Percentiles rank a stretch among this genome's conserved stretches.
Evolutionary conservation across 2,113 vertebrate genomes (phyloP).

Genomic region (Tinamus guttatus): DNA sequence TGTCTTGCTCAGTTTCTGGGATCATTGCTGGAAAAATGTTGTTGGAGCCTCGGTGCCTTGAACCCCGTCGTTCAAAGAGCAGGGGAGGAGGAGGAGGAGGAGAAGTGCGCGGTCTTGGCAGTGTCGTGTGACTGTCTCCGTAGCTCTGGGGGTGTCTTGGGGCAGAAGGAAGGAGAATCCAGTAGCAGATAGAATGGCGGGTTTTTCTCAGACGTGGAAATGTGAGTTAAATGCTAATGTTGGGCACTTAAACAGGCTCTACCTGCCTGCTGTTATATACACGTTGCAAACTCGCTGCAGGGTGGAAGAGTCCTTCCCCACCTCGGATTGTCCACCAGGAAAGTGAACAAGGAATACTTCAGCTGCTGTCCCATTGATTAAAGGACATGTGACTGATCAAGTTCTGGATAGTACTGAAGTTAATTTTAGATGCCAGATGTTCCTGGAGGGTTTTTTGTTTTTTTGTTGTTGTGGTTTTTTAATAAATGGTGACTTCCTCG

Average conservation of each 20-base stretch:
- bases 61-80: not conserved
- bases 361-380: not conserved
- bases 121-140: no score
- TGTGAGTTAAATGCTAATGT: not conserved
- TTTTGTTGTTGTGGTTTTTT: no score
- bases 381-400: not conserved
- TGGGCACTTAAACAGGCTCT: not conserved
- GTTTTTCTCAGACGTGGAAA: not conserved
- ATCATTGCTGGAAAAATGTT: not conserved
- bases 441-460: not conserved
- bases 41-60: not conserved
- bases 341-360: not conserved
- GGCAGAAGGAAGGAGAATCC: not conserved
- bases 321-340: not conserved
- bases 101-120: no score
- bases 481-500: not conserved
- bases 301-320: not conserved
- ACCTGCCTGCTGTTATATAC: not conserved
- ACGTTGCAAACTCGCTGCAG: not conserved
- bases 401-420: not conserved
- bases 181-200: not conserved
- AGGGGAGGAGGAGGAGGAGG: not conserved
- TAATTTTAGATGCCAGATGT: not conserved
- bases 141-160: not conserved
- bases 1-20: not conserved